Evolutionary conservation across 2,113 vertebrate genomes (phyloP), one percentile per base, ranked within the genome.

Genomic region (Anhinga anhinga): DNA sequence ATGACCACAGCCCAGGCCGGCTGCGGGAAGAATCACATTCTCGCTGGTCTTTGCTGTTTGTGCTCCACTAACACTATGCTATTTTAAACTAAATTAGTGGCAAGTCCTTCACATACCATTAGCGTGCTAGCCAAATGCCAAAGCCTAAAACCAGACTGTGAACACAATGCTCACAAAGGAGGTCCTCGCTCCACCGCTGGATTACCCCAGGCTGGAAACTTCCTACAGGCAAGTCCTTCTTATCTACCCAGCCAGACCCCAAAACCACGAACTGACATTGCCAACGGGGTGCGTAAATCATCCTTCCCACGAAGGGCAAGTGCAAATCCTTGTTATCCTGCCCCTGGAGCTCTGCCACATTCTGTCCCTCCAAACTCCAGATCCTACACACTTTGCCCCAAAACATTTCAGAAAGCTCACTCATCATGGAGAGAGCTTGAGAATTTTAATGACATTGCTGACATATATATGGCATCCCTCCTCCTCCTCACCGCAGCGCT

Each of bases 231-330:
- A 5, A 53, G 45, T 47, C 52, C 36, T 81, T 55, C 47, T 32
- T 72, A 53, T 7, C 25, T 58, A 25, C 20, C 32, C 27, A 47
- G 32, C 20, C 36, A 83, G 69, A 56, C 29, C 7, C 2, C 9
- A 55, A 45, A 91, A 6, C 9, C 26, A 70, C 1, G 2, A 79
- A 40, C 13, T 8, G 26, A 58, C 42, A 40, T 22, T 25, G 34
- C 15, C 0, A 0, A 44, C 1, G 0, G 15, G 10, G 15, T 50
- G 26, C 0, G 0, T 42, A 82, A 90, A 69, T 38, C 20, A 29
- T 13, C 70, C 20, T 72, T 80, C 36, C n/a, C 36, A 47, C 0
- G 0, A 45, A 82, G 26, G 25, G 45, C 26, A 88, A 42, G 38
- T 10, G 66, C 34, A 72, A 49, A 1, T 2, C 36, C 61, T 66